Percentiles rank a stretch among this genome's conserved stretches.
Evolutionary conservation across 2,888 invertebrate genomes (phyloP).

Genomic region (Pollenia amentaria): DNA sequence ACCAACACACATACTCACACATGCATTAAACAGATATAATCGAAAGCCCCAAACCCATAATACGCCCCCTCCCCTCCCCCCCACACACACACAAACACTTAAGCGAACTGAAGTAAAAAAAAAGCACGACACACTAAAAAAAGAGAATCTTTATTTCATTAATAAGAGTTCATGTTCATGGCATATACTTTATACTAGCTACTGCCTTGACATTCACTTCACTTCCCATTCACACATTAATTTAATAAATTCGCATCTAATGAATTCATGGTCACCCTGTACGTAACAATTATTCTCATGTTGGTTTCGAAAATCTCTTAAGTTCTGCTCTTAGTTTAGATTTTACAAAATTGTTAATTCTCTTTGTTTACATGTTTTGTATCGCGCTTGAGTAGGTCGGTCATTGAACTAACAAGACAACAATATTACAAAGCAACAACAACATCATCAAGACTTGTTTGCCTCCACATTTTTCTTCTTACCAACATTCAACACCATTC

Average conservation of each 20-base stretch:
- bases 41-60: neutral
- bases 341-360: neutral
- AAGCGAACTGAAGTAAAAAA: conserved; percentile 9
- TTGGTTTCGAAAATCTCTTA: conserved; percentile 16
- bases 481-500: neutral
- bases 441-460: conserved; percentile 56
- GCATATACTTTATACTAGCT: conserved; percentile 31
- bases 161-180: conserved; percentile 76
- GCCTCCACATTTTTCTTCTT: conserved; percentile 41
- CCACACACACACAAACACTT: neutral
- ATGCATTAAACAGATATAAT: neutral
- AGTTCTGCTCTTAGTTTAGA: conserved; percentile 31
- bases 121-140: neutral
- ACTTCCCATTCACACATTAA: conserved; percentile 40
- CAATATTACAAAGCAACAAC: conserved; percentile 50
- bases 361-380: conserved; percentile 63
- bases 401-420: conserved; percentile 83
- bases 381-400: conserved; percentile 85
- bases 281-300: too few species aligned
- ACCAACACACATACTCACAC: neutral
- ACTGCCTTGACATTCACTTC: conserved; percentile 76
- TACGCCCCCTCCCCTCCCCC: neutral
- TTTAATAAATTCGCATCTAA: conserved; percentile 6
- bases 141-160: conserved; percentile 66
- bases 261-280: conserved; percentile 70